A percentile compares a stretch with the other conserved stretches of the same genome.
These are phyloP conservation scores for Pseudomyrmex cubaensis DNA, from an alignment of 1,140 invertebrate genomes.

Conservation along the genomic window DNA sequence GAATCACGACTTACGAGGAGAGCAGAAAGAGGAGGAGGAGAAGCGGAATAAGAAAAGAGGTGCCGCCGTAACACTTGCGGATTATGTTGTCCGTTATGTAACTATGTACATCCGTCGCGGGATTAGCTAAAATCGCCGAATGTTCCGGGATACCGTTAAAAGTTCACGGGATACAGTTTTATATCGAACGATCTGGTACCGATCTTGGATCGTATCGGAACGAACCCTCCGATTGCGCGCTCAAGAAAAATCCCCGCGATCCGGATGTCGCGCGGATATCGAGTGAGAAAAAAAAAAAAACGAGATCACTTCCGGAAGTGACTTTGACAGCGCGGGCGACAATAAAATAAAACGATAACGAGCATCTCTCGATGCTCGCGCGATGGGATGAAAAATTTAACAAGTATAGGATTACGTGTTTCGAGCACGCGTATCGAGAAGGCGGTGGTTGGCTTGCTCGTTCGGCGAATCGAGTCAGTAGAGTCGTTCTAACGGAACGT, in stretches of 20 bases:
- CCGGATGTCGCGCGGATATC: no score
- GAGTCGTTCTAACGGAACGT: conserved; percentile 68
- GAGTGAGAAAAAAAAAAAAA: no score
- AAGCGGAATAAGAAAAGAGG: conserved; percentile 2
- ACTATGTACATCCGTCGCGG: conserved; percentile 24
- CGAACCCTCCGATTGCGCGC: not conserved
- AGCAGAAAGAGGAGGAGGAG: not conserved
- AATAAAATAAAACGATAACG: not conserved
- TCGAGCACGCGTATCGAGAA: no score
- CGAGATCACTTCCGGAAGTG: no score
- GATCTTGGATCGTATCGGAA: no score
- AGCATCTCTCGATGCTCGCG: no score
- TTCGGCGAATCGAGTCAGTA: conserved; percentile 68
- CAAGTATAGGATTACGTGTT: no score
- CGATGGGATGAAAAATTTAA: no score
- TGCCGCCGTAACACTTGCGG: conserved; percentile 71
- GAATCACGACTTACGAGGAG: not conserved
- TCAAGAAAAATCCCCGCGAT: conserved; percentile 12
- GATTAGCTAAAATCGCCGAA: conserved; percentile 74
- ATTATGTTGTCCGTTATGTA: conserved; percentile 73
- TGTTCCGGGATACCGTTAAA: conserved; percentile 70
- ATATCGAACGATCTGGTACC: no score
- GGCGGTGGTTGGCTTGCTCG: no score
- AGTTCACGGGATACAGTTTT: conserved; percentile 66
- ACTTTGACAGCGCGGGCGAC: no score